Conservation (phyloP, 2,888 invertebrate genomes). For the Dynastes tityus region DNA sequence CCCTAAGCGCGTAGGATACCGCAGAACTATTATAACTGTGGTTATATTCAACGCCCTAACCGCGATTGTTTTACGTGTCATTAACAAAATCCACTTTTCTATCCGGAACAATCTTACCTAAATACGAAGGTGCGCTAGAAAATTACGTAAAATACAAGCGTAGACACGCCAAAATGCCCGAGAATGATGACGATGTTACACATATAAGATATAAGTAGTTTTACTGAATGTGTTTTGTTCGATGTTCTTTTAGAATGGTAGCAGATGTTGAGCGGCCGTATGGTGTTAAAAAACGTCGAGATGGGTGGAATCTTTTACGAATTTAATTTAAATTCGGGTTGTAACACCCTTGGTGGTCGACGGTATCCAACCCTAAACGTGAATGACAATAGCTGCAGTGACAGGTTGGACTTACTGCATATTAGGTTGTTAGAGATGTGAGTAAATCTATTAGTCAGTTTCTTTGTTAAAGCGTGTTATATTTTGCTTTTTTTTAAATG, state of each 20-base stretch:
- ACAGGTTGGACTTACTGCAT: background rate
- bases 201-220: background rate
- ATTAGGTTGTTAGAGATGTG: background rate
- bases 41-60: constrained; percentile 7
- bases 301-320: constrained; percentile 1
- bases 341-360: constrained; percentile 19
- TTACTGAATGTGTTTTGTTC: background rate
- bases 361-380: background rate
- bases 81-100: constrained; percentile 16
- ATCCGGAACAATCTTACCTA: background rate
- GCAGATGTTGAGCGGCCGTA: constrained; percentile 2
- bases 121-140: background rate
- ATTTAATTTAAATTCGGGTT: constrained; percentile 13
- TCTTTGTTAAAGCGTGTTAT: background rate
- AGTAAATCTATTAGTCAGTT: constrained; percentile 6
- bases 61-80: constrained; percentile 7
- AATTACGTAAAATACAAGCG: background rate
- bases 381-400: constrained; percentile 9
- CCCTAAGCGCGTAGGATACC: background rate
- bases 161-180: background rate
- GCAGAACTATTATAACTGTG: constrained; percentile 7
- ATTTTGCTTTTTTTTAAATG: background rate
- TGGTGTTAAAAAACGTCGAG: background rate
- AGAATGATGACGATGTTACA: background rate
- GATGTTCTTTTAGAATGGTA: background rate